Base-by-base conservation (phyloP, 1,140 invertebrate species). In the Harlomillsia oculata region DNA sequence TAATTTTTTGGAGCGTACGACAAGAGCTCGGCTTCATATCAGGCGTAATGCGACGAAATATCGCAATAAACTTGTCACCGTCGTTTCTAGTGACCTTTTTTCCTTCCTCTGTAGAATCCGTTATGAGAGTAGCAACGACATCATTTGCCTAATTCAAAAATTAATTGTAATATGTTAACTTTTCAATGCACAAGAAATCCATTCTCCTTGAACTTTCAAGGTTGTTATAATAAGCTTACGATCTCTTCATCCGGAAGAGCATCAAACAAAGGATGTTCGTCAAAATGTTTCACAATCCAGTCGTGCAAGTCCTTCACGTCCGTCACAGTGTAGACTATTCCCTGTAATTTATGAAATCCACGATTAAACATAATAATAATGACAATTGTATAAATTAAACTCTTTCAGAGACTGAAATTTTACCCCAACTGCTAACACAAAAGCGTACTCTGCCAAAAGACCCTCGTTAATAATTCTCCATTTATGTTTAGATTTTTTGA, bases 401-500 rank as follows among this genome's bases (percentile, higher is more conserved):
- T 1, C 1, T 20, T n/a, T 13, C 14, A 18, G 21, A 6, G 8
- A 18, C n/a, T 41, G 4, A 18, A 44, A n/a, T n/a, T 75, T 75
- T 72, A 93, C 90, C 59, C 83, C 83, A 70, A 84, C 81, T 36
- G 78, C 77, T 30, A 99, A 73, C 34, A 96, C 82, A 76, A 94
- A 99, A 0, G 95, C 95, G 79, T 99, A 99, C 75, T 99, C 95
- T 16, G 92, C 85, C 32, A 99, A 73, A 16, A 98, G 72, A 60
- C 84, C 85, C 63, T 87, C 80, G 69, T 92, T 97, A 62, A 99
- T 95, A 44, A 99, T 99, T 59, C 97, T 79, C 96, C 96, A 99
- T 75, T 99, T 99, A 69, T 98, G 92, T 76, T 99, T 99, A 0
- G 90, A 83, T 68, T 89, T 96, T 72, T 99, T 99, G 72, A 99